Evolutionary conservation across 2,888 invertebrate genomes (phyloP).

Genomic region (Lymantria monacha): DNA sequence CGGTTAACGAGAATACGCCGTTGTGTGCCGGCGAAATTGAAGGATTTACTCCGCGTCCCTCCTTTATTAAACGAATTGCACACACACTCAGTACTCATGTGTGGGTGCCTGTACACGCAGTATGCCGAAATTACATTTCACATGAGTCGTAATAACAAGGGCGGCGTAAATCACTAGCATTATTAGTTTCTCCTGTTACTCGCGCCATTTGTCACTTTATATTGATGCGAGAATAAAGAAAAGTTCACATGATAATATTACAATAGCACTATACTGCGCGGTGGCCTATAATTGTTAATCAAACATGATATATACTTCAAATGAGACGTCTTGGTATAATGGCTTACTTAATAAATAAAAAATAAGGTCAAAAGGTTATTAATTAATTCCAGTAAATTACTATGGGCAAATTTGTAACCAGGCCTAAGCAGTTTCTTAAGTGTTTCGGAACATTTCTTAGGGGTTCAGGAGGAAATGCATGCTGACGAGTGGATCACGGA

Average conservation of each 20-base stretch:
- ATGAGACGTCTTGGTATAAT: not conserved
- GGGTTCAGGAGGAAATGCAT: too few relatives aligned
- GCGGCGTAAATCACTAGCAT: constrained; percentile 80
- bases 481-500: too few relatives aligned
- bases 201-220: constrained; percentile 72
- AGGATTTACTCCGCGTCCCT: constrained; percentile 82
- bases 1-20: constrained; percentile 82
- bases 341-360: too few relatives aligned
- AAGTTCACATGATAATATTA: constrained; percentile 27
- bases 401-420: too few relatives aligned
- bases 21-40: constrained; percentile 81
- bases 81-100: constrained; percentile 53
- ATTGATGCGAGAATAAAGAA: constrained; percentile 56
- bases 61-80: constrained; percentile 82
- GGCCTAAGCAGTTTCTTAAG: too few relatives aligned
- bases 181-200: constrained; percentile 79
- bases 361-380: too few relatives aligned
- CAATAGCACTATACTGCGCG: constrained; percentile 1
- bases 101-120: constrained; percentile 67
- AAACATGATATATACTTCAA: constrained; percentile 22
- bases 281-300: constrained; percentile 24
- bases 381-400: too few relatives aligned
- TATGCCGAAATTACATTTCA: constrained; percentile 81
- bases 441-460: too few relatives aligned
- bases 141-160: constrained; percentile 82